Evolutionary conservation across 2,888 invertebrate species (phyloP).

Genomic region (Metacarcinus magister): DNA sequence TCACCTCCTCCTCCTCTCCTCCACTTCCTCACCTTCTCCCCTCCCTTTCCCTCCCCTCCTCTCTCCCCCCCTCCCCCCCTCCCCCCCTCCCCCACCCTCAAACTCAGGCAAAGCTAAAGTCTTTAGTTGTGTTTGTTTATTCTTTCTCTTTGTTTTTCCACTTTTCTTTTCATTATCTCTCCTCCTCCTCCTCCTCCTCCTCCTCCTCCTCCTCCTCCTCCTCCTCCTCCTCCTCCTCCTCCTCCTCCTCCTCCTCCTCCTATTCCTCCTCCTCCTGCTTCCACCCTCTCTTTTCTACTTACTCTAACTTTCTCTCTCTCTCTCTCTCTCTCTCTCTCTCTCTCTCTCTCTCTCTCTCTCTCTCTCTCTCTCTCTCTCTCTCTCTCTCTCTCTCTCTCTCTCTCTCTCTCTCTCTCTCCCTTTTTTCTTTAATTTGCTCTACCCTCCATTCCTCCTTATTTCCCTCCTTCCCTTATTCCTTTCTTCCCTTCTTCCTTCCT

Average conservation of each 20-base stretch:
- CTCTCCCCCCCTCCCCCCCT: background rate
- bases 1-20: background rate
- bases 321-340: slow-evolving; percentile 53
- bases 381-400: slow-evolving; percentile 47
- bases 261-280: background rate
- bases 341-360: slow-evolving; percentile 71
- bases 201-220: background rate
- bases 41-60: background rate
- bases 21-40: background rate
- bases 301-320: background rate
- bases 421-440: background rate
- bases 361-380: slow-evolving; percentile 70
- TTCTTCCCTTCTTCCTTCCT: background rate
- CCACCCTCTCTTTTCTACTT: background rate
- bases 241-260: slow-evolving; percentile 43
- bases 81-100: background rate
- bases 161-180: background rate
- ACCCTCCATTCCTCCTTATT: background rate
- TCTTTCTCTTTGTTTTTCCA: slow-evolving; percentile 48
- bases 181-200: background rate
- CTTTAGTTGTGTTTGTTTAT: no score
- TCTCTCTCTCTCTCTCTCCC: background rate
- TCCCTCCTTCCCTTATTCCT: slow-evolving; percentile 7
- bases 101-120: no score
- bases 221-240: background rate